These are phyloP conservation scores for Tinea semifulvella DNA, from an alignment of 2,888 invertebrate genomes.

Conservation along the genomic window DNA sequence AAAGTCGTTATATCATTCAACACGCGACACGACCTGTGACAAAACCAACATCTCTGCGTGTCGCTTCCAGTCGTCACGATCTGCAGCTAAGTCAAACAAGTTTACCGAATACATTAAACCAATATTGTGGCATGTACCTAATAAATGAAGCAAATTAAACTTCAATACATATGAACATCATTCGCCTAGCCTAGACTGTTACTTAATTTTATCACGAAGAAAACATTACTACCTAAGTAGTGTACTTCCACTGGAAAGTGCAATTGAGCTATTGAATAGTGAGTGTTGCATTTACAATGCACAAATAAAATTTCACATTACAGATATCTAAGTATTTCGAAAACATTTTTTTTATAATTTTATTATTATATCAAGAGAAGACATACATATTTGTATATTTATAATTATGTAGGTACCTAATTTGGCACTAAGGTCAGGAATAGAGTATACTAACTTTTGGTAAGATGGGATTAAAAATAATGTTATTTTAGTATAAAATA, in stretches of 20 bases:
- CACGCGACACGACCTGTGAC: slow-evolving; percentile 7
- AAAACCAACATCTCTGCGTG: not conserved
- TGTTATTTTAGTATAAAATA: slow-evolving; percentile 1
- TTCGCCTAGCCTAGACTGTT: slow-evolving; percentile 66
- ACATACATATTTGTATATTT: slow-evolving; percentile 18
- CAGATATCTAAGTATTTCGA: slow-evolving; percentile 40
- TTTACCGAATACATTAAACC: not conserved
- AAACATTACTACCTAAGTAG: slow-evolving; percentile 61
- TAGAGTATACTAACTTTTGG: slow-evolving; percentile 3
- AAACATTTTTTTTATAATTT: slow-evolving; percentile 22
- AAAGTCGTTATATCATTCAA: slow-evolving; percentile 5
- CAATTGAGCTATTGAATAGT: slow-evolving; percentile 59
- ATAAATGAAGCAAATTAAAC: not conserved
- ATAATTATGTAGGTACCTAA: slow-evolving; percentile 35
- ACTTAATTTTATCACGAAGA: slow-evolving; percentile 65
- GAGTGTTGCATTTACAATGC: slow-evolving; percentile 49
- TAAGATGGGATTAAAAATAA: slow-evolving; percentile 1
- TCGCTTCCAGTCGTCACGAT: not conserved
- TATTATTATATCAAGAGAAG: slow-evolving; percentile 8
- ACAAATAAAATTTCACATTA: slow-evolving; percentile 42
- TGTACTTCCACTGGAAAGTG: slow-evolving; percentile 54
- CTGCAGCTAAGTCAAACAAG: too few species aligned
- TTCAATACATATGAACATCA: slow-evolving; percentile 25
- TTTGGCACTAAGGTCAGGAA: slow-evolving; percentile 50
- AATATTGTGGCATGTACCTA: slow-evolving; percentile 7